Evolutionary conservation across 1,140 invertebrate genomes (phyloP).

Genomic region (Agrypnia vestita): DNA sequence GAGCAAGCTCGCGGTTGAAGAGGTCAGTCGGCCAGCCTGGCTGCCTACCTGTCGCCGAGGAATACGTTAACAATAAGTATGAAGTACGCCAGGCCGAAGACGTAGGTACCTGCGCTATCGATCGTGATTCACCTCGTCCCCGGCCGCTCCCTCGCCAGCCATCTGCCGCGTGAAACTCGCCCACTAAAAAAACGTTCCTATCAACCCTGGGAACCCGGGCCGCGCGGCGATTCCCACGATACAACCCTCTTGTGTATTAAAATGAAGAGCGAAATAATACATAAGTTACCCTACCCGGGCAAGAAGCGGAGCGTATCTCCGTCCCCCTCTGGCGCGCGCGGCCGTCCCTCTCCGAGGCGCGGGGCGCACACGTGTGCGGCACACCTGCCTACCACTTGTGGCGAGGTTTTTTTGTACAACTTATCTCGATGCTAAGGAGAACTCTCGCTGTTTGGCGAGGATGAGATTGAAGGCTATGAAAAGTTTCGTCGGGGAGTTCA

Average conservation of each 20-base stretch:
- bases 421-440: slow-evolving; percentile 49
- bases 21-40: slow-evolving; percentile 12
- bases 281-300: slow-evolving; percentile 58
- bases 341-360: slow-evolving; percentile 34
- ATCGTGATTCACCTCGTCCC: slow-evolving; percentile 30
- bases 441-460: slow-evolving; percentile 47
- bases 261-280: slow-evolving; percentile 61
- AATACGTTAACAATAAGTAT: slow-evolving; percentile 6
- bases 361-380: slow-evolving; percentile 57
- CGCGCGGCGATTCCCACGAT: slow-evolving; percentile 59
- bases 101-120: slow-evolving; percentile 25
- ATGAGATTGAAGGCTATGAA: slow-evolving; percentile 59
- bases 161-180: slow-evolving; percentile 55
- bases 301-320: slow-evolving; percentile 55
- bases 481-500: slow-evolving; percentile 33
- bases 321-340: slow-evolving; percentile 29
- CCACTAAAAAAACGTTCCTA: slow-evolving; percentile 56
- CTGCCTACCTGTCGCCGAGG: slow-evolving; percentile 11
- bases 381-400: slow-evolving; percentile 55
- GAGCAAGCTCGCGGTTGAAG: too few relatives aligned
- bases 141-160: slow-evolving; percentile 51
- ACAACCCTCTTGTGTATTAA: slow-evolving; percentile 61
- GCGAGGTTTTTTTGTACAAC: slow-evolving; percentile 40
- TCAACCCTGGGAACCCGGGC: slow-evolving; percentile 60
- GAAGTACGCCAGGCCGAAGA: not conserved